A percentile compares a stretch with the other conserved stretches of the same genome.
Evolutionary conservation across 2,113 vertebrate species (phyloP).

Genomic region (Hippoglossus stenolepis): DNA sequence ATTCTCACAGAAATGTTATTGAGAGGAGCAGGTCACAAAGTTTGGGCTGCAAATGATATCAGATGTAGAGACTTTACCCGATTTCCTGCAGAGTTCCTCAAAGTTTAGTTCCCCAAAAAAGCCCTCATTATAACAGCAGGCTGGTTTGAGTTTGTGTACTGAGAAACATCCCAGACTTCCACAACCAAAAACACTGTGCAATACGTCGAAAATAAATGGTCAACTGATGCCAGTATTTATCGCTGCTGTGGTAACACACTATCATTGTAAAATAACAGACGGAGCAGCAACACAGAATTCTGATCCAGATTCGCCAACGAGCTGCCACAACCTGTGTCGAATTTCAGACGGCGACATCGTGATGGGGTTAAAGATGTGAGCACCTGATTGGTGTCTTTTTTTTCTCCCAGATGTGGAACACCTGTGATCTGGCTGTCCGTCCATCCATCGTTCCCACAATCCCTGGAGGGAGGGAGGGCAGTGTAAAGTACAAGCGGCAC

Average conservation of each 20-base stretch:
- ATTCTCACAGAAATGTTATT: constrained; percentile 7
- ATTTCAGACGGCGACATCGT: constrained; percentile 1
- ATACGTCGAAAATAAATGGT: constrained; percentile 56
- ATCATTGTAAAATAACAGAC: constrained; percentile 41
- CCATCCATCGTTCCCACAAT: constrained; percentile 37
- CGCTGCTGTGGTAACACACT: constrained; percentile 45
- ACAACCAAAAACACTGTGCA: constrained; percentile 40
- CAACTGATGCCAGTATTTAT: constrained; percentile 55
- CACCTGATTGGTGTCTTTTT: constrained; percentile 33
- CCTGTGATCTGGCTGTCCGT: constrained; percentile 60
- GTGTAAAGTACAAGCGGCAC: constrained; percentile 57
- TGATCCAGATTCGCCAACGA: constrained; percentile 51
- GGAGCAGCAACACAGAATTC: constrained; percentile 27
- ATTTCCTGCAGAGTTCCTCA: constrained; percentile 51
- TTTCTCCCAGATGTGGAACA: constrained; percentile 44
- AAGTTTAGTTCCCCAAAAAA: constrained; percentile 41
- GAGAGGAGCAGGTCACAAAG: constrained; percentile 32
- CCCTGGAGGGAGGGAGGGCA: constrained; percentile 13
- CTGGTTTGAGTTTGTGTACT: constrained; percentile 35
- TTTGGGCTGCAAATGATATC: constrained; percentile 51
- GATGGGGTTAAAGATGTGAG: constrained; percentile 22
- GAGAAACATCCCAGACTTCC: constrained; percentile 38
- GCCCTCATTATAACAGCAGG: constrained; percentile 63
- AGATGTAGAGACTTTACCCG: constrained; percentile 9
- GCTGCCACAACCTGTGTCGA: constrained; percentile 33